Conservation (phyloP, 2,888 invertebrate genomes). For the Tenthredo mesomela region DNA sequence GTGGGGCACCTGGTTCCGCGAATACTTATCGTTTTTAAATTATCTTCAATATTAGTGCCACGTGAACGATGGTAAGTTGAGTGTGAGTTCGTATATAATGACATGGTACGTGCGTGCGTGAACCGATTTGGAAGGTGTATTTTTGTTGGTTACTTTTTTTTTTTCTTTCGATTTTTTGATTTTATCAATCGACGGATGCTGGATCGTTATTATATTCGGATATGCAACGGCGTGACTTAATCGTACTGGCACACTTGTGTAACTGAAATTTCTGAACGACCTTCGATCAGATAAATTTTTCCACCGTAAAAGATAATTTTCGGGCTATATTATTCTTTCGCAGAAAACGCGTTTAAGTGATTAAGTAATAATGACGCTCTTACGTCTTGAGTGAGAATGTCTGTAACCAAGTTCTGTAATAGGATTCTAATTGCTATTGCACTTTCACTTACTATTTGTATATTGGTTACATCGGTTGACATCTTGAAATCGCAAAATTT, state of each 20-base stretch:
- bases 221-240: constrained; percentile 1
- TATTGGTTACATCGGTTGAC: constrained; percentile 7
- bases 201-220: background rate
- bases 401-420: constrained; percentile 16
- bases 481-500: background rate
- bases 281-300: constrained; percentile 28
- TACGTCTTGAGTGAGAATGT: constrained; percentile 8
- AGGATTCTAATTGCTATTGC: constrained; percentile 18
- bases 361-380: constrained; percentile 3
- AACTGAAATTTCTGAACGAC: background rate
- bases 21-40: constrained; percentile 52
- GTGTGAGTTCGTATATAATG: background rate
- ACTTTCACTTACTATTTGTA: constrained; percentile 24
- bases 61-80: constrained; percentile 47
- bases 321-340: background rate
- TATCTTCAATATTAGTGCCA: constrained; percentile 29
- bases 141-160: background rate
- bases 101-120: constrained; percentile 39
- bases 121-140: background rate
- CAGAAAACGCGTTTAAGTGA: background rate
- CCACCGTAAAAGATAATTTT: background rate
- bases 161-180: background rate
- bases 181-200: background rate
- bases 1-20: constrained; percentile 70
- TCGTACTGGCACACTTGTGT: background rate